Evolutionary conservation across 2,113 vertebrate genomes (phyloP).

Genomic region (Gasterosteus nipponicus): DNA sequence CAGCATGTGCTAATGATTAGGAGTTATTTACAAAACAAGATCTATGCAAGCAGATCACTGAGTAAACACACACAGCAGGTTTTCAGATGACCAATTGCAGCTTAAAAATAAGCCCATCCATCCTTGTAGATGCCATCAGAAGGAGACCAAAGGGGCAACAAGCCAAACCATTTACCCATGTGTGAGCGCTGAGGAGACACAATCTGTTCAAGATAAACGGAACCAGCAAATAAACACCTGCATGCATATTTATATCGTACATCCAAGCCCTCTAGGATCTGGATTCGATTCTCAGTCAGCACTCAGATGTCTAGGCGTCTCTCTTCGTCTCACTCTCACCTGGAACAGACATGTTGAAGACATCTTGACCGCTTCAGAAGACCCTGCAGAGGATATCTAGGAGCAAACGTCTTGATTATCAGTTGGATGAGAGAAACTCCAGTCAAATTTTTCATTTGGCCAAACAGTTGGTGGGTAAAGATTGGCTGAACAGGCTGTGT

Average conservation of each 20-base stretch:
- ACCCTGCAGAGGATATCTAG: constrained; percentile 62
- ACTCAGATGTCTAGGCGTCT: constrained; percentile 68
- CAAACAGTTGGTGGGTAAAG: constrained; percentile 36
- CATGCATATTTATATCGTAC: constrained; percentile 68
- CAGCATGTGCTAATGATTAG: constrained; percentile 73
- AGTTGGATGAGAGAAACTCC: constrained; percentile 38
- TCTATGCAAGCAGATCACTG: constrained; percentile 42
- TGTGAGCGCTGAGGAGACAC: constrained; percentile 71
- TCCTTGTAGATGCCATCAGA: constrained; percentile 64
- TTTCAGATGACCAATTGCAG: constrained; percentile 65
- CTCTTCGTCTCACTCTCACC: constrained; percentile 53
- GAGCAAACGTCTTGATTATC: constrained; percentile 72
- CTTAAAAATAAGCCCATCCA: constrained; percentile 68
- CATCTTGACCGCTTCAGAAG: constrained; percentile 80
- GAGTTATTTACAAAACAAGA: constrained; percentile 57
- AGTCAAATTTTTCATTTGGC: constrained; percentile 52
- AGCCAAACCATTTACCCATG: constrained; percentile 73
- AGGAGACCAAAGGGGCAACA: constrained; percentile 58
- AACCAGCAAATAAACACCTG: constrained; percentile 76
- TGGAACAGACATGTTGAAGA: constrained; percentile 67
- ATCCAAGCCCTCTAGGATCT: constrained; percentile 57
- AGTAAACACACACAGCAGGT: constrained; percentile 54
- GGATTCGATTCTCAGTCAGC: constrained; percentile 73
- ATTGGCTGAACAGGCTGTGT: constrained; percentile 24
- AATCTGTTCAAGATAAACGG: constrained; percentile 66